Conservation (phyloP, 2,888 invertebrate species). For the Tenthredo scrophulariae region DNA sequence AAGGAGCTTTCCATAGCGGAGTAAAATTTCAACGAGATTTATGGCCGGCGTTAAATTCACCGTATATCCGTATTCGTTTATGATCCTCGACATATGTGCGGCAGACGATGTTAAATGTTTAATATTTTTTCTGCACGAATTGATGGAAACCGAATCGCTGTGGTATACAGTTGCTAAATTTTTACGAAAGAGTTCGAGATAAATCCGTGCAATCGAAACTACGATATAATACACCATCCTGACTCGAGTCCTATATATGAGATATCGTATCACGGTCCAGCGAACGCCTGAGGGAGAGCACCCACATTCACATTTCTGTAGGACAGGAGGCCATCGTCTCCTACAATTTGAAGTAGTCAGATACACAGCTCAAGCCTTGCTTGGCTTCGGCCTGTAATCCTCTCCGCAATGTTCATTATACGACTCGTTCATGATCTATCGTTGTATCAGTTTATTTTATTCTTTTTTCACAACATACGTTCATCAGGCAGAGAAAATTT, state of each 20-base stretch:
- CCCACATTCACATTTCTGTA: not conserved
- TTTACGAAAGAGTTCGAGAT: not conserved
- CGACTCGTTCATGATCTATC: not conserved
- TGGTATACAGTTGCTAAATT: not conserved
- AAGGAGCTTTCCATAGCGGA: not conserved
- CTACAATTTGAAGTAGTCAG: not conserved
- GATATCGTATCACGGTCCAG: not conserved
- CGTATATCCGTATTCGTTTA: not conserved
- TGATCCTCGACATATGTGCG: not conserved
- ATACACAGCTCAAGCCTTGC: not conserved
- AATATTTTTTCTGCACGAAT: not conserved
- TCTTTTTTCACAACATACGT: too few relatives aligned
- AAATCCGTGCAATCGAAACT: not conserved
- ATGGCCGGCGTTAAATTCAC: not conserved
- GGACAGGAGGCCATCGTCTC: not conserved
- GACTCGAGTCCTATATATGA: not conserved
- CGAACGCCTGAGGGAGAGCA: not conserved
- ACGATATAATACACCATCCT: not conserved
- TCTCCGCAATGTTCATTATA: not conserved
- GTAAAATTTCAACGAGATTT: not conserved
- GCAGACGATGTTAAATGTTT: not conserved
- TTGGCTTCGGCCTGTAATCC: not conserved
- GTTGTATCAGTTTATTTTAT: not conserved
- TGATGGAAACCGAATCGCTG: not conserved
- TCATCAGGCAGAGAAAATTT: too few relatives aligned